Conservation (phyloP, 2,888 invertebrate species). For the Drosophila demipolita region DNA sequence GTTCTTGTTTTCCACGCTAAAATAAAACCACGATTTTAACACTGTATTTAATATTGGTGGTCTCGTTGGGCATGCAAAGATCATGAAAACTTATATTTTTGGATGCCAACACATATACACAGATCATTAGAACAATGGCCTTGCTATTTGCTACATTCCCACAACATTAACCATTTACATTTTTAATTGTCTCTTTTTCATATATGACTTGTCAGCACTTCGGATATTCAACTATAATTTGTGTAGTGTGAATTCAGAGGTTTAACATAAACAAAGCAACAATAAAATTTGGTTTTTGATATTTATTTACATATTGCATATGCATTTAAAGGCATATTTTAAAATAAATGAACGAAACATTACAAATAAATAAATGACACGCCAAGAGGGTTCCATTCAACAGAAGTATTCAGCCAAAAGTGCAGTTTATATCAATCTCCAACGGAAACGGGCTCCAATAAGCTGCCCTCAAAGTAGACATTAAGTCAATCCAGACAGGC, state of each 20-base stretch:
- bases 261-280: neutral
- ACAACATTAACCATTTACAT: neutral
- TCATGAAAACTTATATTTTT: neutral
- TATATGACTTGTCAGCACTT: neutral
- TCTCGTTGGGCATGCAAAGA: neutral
- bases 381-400: constrained; percentile 19
- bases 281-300: constrained; percentile 2
- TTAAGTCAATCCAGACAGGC: neutral
- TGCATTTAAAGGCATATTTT: constrained; percentile 42
- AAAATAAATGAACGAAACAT: constrained; percentile 48
- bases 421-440: constrained; percentile 4
- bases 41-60: neutral
- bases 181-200: neutral
- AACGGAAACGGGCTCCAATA: neutral
- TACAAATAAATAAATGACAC: constrained; percentile 61
- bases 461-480: neutral
- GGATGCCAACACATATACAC: neutral
- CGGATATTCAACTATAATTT: neutral
- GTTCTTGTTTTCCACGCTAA: neutral
- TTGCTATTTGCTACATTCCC: neutral
- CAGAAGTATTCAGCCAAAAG: constrained; percentile 4
- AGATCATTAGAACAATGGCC: neutral
- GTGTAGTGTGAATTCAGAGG: neutral
- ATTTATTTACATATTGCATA: constrained; percentile 36
- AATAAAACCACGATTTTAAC: too few relatives aligned